Base-by-base conservation (phyloP, 2,888 invertebrate species). In the Oxycera nigricornis region DNA sequence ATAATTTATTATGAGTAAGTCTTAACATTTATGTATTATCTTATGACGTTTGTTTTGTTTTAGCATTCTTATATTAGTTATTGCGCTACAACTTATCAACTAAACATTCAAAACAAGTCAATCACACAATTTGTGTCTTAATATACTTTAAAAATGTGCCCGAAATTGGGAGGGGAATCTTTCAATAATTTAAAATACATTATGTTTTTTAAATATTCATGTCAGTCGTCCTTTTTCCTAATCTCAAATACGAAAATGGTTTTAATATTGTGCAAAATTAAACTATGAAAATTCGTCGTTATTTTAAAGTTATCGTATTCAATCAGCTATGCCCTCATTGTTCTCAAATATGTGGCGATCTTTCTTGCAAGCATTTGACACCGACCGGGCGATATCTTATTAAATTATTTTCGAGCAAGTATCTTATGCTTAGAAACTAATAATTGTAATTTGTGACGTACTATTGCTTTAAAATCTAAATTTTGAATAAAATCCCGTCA, bases 221-320 rank as follows among this genome's bases (percentile, higher is more conserved):
- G 57, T 79, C 80, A 80, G 80, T 81, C 81, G 80, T 81, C 81
- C 81, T 81, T 81, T 81, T 80, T 80, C 80, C 81, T 78, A 77
- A 78, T 68, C 57, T 74, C 52, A 59, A 46, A 4, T 26, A 62
- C 28, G 28, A 55, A 68, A 55, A 26, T 35, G 30, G 30, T 22
- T 73, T 62, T 50, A 39, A n/a, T 72, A 59, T 41, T 59, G 7
- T 39, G 26, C 30, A 24, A 65, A 35, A 65, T 41, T 65, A 65
- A 65, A 22, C 41, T 61, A 61, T 22, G 31, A 46, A 46, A n/a
- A 17, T 17, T 46, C 46, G n/a, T n/a, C n/a, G n/a, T n/a, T n/a
- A n/a, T n/a, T n/a, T n/a, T n/a, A n/a, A n/a, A n/a, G n/a, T n/a
- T n/a, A n/a, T n/a, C n/a, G n/a, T n/a, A n/a, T n/a, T n/a, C n/a